phyloP scores from a whole-genome alignment of 1,140 invertebrate genomes.

The Zaprionus nigranus region DNA sequence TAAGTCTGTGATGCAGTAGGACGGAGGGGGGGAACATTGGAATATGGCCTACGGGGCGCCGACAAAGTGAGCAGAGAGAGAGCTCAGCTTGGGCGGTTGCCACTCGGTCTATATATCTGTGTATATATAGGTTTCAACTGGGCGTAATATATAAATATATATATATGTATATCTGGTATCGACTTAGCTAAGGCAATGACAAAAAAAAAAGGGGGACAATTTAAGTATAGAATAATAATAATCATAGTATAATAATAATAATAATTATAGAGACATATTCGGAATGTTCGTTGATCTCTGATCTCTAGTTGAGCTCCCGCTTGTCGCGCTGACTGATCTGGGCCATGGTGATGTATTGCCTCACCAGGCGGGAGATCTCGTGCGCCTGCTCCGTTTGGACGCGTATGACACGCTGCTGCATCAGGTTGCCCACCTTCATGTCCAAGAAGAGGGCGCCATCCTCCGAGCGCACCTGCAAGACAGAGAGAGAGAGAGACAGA shows the following conservation, averaged over 20 bases:
- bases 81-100: slow-evolving; percentile 11
- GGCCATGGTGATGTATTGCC: slow-evolving; percentile 97
- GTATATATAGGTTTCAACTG: slow-evolving; percentile 17
- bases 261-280: slow-evolving; percentile 39
- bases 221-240: slow-evolving; percentile 12
- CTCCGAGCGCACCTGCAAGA: slow-evolving; percentile 89
- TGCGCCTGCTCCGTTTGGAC: slow-evolving; percentile 98
- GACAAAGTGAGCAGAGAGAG: slow-evolving; percentile 13
- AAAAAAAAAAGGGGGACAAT: slow-evolving; percentile 59
- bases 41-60: slow-evolving; percentile 63
- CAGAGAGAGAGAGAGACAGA: not conserved
- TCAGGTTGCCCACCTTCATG: slow-evolving; percentile 98
- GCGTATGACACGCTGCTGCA: slow-evolving; percentile 97
- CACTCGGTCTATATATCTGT: slow-evolving; percentile 19
- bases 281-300: slow-evolving; percentile 52
- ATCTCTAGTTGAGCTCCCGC: slow-evolving; percentile 70
- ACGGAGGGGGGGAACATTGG: slow-evolving; percentile 11
- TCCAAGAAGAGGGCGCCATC: slow-evolving; percentile 97
- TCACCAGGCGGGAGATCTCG: slow-evolving; percentile 96
- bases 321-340: slow-evolving; percentile 87
- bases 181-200: slow-evolving; percentile 53
- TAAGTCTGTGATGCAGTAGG: not conserved
- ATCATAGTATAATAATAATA: slow-evolving; percentile 38
- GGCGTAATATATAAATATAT: slow-evolving; percentile 27
- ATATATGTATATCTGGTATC: slow-evolving; percentile 2